Base-by-base conservation (phyloP, 2,797 vertebrate genomes). In the Astyanax mexicanus region DNA sequence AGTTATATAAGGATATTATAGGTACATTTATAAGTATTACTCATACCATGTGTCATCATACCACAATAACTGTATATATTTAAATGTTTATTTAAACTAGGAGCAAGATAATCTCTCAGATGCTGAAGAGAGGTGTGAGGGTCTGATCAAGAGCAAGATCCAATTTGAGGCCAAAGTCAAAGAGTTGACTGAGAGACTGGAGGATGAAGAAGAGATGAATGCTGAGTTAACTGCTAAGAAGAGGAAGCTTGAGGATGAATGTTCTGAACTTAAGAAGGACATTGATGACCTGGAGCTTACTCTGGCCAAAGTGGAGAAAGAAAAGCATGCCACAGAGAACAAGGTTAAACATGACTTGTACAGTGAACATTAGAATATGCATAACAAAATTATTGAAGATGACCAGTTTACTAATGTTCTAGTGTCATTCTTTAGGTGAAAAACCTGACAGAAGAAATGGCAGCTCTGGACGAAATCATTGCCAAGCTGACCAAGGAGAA, bases 61-160 rank as follows among this genome's bases (percentile, higher is more conserved):
- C 29, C 5, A 21, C 45, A 6, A 38, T 49, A 47, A 0, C 32
- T 32, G 32, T 5, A 5, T 32, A 32, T 2, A 32, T 29, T 67
- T 27, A n/a, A n/a, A n/a, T 32, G 29, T 32, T 5, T 29, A 32
- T n/a, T 27, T 9, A 19, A 51, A 15, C 61, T 49, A 94, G 93
- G 93, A 94, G 61, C 92, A 94, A 90, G 94, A 94, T 68, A 94
- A 92, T 65, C 84, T 95, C 7, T 4, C 8, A 0, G 94, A 95
- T 37, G 92, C 94, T 0, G 94, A 95, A 47, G 94, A 95, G 19
- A 90, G 94, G 44, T 95, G 94, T 0, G 94, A 95, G 69, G 94
- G 94, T 78, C 83, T 95, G 69, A 95, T 95, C 81, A 95, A 95
- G 75, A 94, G 91, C 74, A 95, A 95, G 83, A 95, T 95, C 75